Base-by-base conservation (phyloP, 2,797 vertebrate species). In the Microctenopoma steveboyesi region DNA sequence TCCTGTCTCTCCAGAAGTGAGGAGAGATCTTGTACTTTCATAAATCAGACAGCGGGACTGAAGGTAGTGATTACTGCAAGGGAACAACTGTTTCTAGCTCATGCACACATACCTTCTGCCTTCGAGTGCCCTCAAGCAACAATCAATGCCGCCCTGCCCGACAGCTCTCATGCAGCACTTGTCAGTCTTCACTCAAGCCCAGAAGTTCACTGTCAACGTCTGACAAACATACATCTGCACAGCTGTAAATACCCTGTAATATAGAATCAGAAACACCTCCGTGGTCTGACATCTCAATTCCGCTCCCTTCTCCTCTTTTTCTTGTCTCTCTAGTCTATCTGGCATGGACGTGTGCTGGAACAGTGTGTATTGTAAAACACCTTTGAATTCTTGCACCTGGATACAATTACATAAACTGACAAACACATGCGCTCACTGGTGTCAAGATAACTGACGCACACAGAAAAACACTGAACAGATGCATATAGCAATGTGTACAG, bases 211-310 rank as follows among this genome's bases (percentile, higher is more conserved):
- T 89, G 78, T 91, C 84, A 86, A 74, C 92, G 65, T 92, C 83
- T 92, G 88, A 92, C 89, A 92, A 84, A 86, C 56, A 80, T 82
- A 94, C 92, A 94, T 92, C 93, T 96, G 93, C 92, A 90, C 87
- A 86, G 88, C 90, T 86, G 76, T 87, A 88, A 59, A 93, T 82
- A 78, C 79, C 81, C 85, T 89, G 70, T 91, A 93, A 93, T 90
- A 90, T 81, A 88, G 82, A 61, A 55, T 5, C 54, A 84, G 88
- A 82, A 90, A 92, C 86, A 82, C 87, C 86, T 82, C 64, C 55
- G 64, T 48, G 25, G 65, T 65, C 55, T 87, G 89, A 93, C 87
- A 85, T 88, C 87, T 93, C 86, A 88, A 88, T 92, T 89, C 81
- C 72, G 57, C 75, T 83, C 59, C 28, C 28, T 37, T 61, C 55